Evolutionary conservation across 2,797 vertebrate species (phyloP), one percentile per base, ranked within the genome.

Genomic region (Balearica regulorum): DNA sequence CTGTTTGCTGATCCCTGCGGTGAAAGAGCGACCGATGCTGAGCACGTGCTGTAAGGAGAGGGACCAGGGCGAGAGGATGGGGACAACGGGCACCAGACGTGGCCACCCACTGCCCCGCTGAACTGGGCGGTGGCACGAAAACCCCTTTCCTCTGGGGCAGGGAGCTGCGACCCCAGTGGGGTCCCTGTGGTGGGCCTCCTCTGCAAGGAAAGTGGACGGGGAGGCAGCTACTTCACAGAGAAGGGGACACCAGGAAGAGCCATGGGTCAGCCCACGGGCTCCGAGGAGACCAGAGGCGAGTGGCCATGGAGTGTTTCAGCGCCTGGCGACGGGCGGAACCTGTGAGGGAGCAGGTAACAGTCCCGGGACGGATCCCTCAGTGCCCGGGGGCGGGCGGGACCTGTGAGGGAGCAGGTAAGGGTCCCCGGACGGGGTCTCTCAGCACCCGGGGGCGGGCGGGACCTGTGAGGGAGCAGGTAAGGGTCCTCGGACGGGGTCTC

Each of bases 11-110:
- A 66, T 5, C 16, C 4, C 71, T 16, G 26, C 2, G 5, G 20
- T 1, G 33, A n/a, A 66, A 65, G 37, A 64, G 17, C 2, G 0
- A 62, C 9, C 1, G 33, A 31, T 10, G n/a, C 53, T 5, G 29
- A 69, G 46, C 76, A 61, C 61, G 28, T 1, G 76, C 61, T 15
- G 78, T 1, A 0, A 16, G 29, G 12, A 70, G 22, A 57, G 64
- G 21, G 35, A 43, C 22, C 41, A 9, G 48, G 26, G 51, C 2
- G 0, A 39, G 19, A 48, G 41, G 7, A 22, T 28, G 48, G 53
- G 26, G 5, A 15, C 41, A 33, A 5, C 0, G 21, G 77, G 65
- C 43, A 64, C 58, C 64, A 20, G 26, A 18, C 49, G 11, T 10
- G 21, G 49, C 46, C 44, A 70, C 72, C 24, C 55, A 6, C 33